phyloP scores from a whole-genome alignment of 2,888 invertebrate genomes.

The Acronicta aceris region DNA sequence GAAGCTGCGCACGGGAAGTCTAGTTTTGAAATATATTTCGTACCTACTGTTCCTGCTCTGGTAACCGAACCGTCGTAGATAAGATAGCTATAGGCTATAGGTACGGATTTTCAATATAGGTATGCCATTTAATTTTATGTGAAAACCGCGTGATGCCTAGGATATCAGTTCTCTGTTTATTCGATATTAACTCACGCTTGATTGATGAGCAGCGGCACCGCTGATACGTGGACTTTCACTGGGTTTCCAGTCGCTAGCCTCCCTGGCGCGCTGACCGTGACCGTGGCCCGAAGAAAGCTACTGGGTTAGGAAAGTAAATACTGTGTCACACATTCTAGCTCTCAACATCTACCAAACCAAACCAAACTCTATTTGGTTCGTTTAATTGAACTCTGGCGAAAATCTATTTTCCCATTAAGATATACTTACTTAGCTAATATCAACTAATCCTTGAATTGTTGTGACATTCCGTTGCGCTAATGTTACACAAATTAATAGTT shows the following conservation, averaged over 20 bases:
- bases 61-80: neutral
- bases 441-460: slow-evolving; percentile 52
- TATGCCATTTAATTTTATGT: slow-evolving; percentile 2
- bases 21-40: too few relatives aligned
- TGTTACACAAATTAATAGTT: slow-evolving; percentile 55
- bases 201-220: slow-evolving; percentile 31
- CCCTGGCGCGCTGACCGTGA: slow-evolving; percentile 61
- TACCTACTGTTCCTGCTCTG: neutral
- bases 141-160: slow-evolving; percentile 8
- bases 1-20: too few relatives aligned
- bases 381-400: slow-evolving; percentile 21
- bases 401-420: slow-evolving; percentile 51
- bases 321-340: slow-evolving; percentile 20
- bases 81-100: neutral
- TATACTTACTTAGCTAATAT: slow-evolving; percentile 27
- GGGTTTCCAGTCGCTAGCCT: slow-evolving; percentile 60
- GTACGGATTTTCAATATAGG: neutral
- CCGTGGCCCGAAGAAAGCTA: slow-evolving; percentile 63
- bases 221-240: slow-evolving; percentile 65
- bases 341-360: neutral
- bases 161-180: slow-evolving; percentile 29
- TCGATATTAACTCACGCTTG: slow-evolving; percentile 50
- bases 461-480: slow-evolving; percentile 54
- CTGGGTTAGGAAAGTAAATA: slow-evolving; percentile 64
- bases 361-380: neutral